Conservation (phyloP, 2,888 invertebrate genomes). For the Osmoderma eremita region DNA sequence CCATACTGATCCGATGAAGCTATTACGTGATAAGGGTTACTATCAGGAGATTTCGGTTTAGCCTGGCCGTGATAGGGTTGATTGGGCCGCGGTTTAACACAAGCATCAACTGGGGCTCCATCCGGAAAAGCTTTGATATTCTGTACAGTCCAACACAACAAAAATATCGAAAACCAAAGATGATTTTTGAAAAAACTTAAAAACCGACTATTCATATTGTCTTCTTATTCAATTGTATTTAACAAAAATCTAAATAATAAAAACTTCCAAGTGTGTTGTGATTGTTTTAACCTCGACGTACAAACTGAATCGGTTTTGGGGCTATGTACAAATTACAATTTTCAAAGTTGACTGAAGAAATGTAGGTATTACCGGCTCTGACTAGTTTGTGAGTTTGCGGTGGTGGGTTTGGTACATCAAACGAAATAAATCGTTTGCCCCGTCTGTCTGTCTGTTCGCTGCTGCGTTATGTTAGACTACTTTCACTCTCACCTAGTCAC, state of each 20-base stretch:
- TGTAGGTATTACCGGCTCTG: too few species aligned
- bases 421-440: background rate
- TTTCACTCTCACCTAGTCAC: constrained; percentile 42
- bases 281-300: too few species aligned
- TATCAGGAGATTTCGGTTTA: constrained; percentile 71
- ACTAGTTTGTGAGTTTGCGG: too few species aligned
- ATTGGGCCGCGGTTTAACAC: constrained; percentile 79
- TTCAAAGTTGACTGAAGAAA: too few species aligned
- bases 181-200: background rate
- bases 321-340: too few species aligned
- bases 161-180: background rate
- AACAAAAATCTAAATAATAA: too few species aligned
- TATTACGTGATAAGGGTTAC: constrained; percentile 74
- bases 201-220: too few species aligned
- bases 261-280: too few species aligned
- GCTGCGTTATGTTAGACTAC: constrained; percentile 36
- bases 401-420: too few species aligned
- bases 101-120: constrained; percentile 83
- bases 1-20: constrained; percentile 74
- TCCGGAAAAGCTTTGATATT: constrained; percentile 72
- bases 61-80: constrained; percentile 82
- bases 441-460: background rate
- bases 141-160: background rate
- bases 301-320: too few species aligned
- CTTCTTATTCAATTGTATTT: too few species aligned